A percentile compares a stretch with the other conserved stretches of the same genome.
Conservation (phyloP, 1,140 invertebrate genomes). For the Bombyx mori region ASM3026992v2 NC_085132.1:734501-735000, state of each 20-base stretch:
- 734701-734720: no score
- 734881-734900: constrained; percentile 38
- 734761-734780: background rate
- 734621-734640: no score
- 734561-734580: no score
- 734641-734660: no score
- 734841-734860: constrained; percentile 17
- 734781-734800: background rate
- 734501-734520: background rate
- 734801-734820: background rate
- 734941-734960: constrained; percentile 4
- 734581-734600: no score
- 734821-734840: constrained; percentile 16
- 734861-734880: constrained; percentile 50
- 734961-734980: background rate
- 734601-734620: no score
- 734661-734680: no score
- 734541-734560: background rate
- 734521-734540: background rate
- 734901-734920: constrained; percentile 15
- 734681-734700: no score
- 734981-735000: no score
- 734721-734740: background rate
- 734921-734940: background rate
- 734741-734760: background rate